phyloP scores from a whole-genome alignment of 2,797 vertebrate species.

The Parotocinclus haroldoi region DNA sequence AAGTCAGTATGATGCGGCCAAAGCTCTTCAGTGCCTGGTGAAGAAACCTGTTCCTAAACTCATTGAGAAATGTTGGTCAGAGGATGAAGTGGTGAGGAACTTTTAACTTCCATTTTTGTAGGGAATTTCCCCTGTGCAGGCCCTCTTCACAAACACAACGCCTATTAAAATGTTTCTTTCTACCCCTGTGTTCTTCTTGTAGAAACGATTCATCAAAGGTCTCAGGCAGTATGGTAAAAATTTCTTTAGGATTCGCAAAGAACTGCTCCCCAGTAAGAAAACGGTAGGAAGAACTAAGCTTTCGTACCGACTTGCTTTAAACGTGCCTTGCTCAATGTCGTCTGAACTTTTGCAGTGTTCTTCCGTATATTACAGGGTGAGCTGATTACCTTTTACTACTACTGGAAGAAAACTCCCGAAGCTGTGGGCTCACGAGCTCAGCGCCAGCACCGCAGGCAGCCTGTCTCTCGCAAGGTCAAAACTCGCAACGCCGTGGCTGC shows the following conservation, averaged over 20 bases:
- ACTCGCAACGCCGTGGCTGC: constrained; percentile 87
- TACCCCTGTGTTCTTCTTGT: constrained; percentile 17
- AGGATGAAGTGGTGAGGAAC: constrained; percentile 89
- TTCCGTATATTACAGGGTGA: constrained; percentile 78
- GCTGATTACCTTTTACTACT: constrained; percentile 97
- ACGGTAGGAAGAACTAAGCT: constrained; percentile 70
- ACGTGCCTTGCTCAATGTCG: not conserved
- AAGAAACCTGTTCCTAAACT: constrained; percentile 97
- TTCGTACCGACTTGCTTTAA: constrained; percentile 1
- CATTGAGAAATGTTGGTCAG: constrained; percentile 98
- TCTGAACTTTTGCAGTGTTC: constrained; percentile 2
- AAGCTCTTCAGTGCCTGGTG: constrained; percentile 96
- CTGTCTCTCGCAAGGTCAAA: constrained; percentile 93
- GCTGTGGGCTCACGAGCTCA: constrained; percentile 92
- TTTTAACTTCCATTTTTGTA: no score
- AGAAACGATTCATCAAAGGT: constrained; percentile 99
- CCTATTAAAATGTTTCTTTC: not conserved
- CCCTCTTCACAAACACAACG: no score
- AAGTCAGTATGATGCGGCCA: constrained; percentile 94
- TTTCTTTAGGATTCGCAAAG: constrained; percentile 97
- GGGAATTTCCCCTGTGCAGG: no score
- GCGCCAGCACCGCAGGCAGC: constrained; percentile 91
- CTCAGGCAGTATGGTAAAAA: constrained; percentile 98
- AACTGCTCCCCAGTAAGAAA: constrained; percentile 95
- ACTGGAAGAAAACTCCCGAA: constrained; percentile 98